Evolutionary conservation across 2,797 vertebrate genomes (phyloP).

Genomic region (Bradypodion ventrale): DNA sequence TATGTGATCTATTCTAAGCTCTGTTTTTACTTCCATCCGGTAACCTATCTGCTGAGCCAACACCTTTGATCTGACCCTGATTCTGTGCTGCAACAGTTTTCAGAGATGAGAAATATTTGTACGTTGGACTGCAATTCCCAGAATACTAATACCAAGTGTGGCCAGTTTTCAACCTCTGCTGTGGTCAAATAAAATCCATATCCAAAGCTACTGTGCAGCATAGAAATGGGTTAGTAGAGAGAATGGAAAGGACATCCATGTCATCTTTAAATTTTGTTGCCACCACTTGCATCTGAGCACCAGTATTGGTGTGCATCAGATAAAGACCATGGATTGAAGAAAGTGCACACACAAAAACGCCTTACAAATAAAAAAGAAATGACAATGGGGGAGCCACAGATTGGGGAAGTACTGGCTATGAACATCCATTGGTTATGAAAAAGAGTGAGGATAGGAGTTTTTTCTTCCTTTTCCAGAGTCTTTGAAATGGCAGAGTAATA

Average conservation of each 20-base stretch:
- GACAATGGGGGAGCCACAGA: neutral
- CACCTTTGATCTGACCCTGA: no score
- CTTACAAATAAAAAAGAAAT: neutral
- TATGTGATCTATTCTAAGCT: no score
- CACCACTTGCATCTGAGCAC: neutral
- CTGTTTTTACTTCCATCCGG: no score
- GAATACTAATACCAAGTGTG: no score
- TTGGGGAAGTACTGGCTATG: neutral
- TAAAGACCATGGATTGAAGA: neutral
- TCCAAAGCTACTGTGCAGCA: neutral
- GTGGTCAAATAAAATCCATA: neutral
- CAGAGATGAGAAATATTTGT: no score
- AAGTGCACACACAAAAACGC: neutral
- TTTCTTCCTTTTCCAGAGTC: neutral
- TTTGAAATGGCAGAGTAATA: neutral
- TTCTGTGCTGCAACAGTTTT: neutral
- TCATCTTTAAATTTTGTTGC: neutral
- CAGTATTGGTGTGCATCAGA: neutral
- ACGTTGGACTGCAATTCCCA: no score
- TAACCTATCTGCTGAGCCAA: no score
- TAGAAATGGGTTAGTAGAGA: neutral
- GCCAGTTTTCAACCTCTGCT: no score
- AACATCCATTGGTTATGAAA: neutral
- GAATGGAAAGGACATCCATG: neutral
- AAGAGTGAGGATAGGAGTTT: neutral